Evolutionary conservation across 2,888 invertebrate species (phyloP), one percentile per base, ranked within the genome.

Genomic region (Diplazon laetatorius): DNA sequence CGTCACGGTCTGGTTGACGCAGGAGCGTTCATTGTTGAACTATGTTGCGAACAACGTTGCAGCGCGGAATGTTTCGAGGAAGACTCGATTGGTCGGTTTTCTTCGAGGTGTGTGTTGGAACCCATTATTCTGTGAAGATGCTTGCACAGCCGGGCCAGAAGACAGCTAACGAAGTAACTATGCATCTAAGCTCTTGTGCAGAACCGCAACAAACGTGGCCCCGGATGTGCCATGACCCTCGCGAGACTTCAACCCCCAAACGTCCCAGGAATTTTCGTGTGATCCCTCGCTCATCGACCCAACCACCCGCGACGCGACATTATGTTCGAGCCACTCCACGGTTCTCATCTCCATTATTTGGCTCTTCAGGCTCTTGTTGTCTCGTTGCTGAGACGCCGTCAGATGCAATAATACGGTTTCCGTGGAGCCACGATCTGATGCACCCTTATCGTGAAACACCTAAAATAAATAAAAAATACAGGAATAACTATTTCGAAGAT

Each of bases 151-250:
- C 12, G 10, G 16, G n/a, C 39, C 10, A n/a, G 42, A 37, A 35
- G 20, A 52, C n/a, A 44, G 50, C 75, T 78, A 78, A 78, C 78
- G 75, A 78, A 66, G 75, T 68, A 59, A 75, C 71, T 62, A 66
- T 68, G 60, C 59, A 44, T 37, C 37, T n/a, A n/a, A 4, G 30
- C 50, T 55, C 65, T 76, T 76, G 75, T 62, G 75, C 71, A 75
- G 66, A 39, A 78, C 75, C 78, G 25, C 78, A 71, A 71, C 66
- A 70, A 74, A 78, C 69, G 62, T 10, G 59, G 14, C 48, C 9
- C 8, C 35, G 25, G 16, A 8, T 18, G 20, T 18, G 39, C 18
- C 16, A 9, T 18, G 59, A 59, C 35, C 39, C n/a, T 1, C 18
- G 18, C 10, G 4, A 3, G 39, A 18, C 37, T 59, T 20, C 35